Evolutionary conservation across 2,113 vertebrate species (phyloP).

Genomic region (Pangasianodon gigas): DNA sequence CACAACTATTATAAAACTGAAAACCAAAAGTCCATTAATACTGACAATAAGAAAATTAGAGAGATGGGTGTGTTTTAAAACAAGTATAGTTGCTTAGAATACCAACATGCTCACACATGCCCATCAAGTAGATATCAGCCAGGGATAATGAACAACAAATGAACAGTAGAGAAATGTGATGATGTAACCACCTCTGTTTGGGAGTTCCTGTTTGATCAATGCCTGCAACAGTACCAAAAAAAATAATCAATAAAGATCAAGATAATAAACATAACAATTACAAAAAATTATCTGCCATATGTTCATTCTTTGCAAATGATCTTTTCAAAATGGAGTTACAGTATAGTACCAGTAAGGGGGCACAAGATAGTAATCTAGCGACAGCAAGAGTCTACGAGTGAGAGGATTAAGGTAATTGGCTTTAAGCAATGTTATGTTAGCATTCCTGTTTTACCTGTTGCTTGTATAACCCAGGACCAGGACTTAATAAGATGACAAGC

Average conservation of each 20-base stretch:
- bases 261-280: neutral
- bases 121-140: neutral
- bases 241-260: neutral
- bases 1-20: neutral
- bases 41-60: neutral
- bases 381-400: slow-evolving; percentile 7
- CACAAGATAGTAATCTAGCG: slow-evolving; percentile 10
- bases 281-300: neutral
- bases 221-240: too few species aligned
- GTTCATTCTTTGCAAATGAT: neutral
- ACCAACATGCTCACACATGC: slow-evolving; percentile 17
- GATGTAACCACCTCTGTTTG: neutral
- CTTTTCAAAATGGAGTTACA: neutral
- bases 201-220: neutral
- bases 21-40: neutral
- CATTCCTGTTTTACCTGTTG: slow-evolving; percentile 35
- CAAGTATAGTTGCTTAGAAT: neutral
- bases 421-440: slow-evolving; percentile 66
- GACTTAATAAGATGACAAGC: slow-evolving; percentile 42
- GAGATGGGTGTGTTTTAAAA: slow-evolving; percentile 1
- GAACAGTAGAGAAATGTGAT: neutral
- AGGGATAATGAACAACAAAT: neutral
- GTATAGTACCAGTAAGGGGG: neutral
- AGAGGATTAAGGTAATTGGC: slow-evolving; percentile 74
- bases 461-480: slow-evolving; percentile 34